Percentiles rank a stretch among this genome's conserved stretches.
Conservation (phyloP, 2,113 vertebrate species). For the Struthidea cinerea region DNA sequence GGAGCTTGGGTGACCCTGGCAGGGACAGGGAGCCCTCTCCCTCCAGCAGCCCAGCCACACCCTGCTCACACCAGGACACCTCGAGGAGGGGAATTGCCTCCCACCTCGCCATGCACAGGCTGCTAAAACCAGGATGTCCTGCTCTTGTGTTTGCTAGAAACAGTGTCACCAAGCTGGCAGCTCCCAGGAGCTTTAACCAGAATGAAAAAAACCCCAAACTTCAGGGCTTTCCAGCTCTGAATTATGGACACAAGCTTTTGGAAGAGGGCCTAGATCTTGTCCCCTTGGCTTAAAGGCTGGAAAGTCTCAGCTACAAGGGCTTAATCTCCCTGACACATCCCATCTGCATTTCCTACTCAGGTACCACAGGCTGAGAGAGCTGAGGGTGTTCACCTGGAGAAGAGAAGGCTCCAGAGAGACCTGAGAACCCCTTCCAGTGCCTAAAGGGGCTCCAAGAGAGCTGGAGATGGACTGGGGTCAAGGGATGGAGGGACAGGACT, state of each 20-base stretch:
- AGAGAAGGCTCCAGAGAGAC: background rate
- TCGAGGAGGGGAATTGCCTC: background rate
- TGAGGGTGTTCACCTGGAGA: background rate
- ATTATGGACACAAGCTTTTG: background rate
- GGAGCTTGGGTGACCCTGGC: background rate
- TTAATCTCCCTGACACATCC: background rate
- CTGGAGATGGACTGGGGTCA: background rate
- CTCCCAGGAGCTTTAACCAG: background rate
- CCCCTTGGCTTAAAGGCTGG: background rate
- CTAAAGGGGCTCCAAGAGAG: background rate
- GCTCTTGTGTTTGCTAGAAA: background rate
- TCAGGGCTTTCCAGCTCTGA: background rate
- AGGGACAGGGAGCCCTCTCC: background rate
- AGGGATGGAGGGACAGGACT: background rate
- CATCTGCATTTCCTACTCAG: background rate
- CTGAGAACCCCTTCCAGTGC: background rate
- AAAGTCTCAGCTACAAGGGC: background rate
- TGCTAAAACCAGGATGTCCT: background rate
- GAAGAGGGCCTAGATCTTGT: background rate
- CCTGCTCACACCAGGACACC: rapidly evolving
- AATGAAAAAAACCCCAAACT: background rate
- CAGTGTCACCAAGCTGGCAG: background rate
- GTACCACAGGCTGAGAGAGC: background rate
- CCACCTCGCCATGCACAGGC: background rate
- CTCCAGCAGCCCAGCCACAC: background rate